Evolutionary conservation across 2,797 vertebrate genomes (phyloP).

Genomic region (Clarias laeviceps): DNA sequence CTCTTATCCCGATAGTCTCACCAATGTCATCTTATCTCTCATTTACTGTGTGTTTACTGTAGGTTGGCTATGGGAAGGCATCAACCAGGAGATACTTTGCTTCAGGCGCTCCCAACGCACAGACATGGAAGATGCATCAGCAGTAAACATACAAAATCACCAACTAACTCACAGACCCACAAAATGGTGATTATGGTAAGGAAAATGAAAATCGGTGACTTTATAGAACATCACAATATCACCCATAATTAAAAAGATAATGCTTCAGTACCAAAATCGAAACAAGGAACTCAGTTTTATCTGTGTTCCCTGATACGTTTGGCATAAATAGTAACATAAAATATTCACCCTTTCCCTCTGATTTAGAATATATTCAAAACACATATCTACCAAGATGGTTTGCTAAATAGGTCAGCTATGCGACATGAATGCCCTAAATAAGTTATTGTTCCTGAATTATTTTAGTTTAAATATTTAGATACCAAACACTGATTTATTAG

Average conservation of each 20-base stretch:
- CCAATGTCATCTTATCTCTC: slow-evolving; percentile 63
- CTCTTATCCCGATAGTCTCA: not conserved
- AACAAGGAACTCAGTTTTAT: not conserved
- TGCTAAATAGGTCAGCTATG: not conserved
- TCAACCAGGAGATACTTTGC: not conserved
- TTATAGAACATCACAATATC: not conserved
- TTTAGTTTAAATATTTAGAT: not conserved
- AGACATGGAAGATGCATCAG: not conserved
- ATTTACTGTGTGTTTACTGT: slow-evolving; percentile 29
- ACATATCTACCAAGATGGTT: not conserved
- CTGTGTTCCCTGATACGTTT: not conserved
- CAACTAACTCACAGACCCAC: not conserved
- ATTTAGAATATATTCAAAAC: slow-evolving; percentile 13
- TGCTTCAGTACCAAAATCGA: not conserved
- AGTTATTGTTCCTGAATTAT: not conserved
- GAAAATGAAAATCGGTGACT: not conserved
- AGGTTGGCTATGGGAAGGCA: slow-evolving; percentile 2
- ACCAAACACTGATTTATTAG: slow-evolving; percentile 1
- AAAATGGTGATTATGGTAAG: not conserved
- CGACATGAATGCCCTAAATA: not conserved
- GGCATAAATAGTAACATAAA: slow-evolving; percentile 15
- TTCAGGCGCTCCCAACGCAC: not conserved
- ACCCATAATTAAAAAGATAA: slow-evolving; percentile 4
- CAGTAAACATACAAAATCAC: not conserved
- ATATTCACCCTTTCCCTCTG: slow-evolving; percentile 21